These are phyloP conservation scores for Zaprionus kolodkinae DNA, from an alignment of 1,140 invertebrate genomes.

Conservation along the genomic window DNA sequence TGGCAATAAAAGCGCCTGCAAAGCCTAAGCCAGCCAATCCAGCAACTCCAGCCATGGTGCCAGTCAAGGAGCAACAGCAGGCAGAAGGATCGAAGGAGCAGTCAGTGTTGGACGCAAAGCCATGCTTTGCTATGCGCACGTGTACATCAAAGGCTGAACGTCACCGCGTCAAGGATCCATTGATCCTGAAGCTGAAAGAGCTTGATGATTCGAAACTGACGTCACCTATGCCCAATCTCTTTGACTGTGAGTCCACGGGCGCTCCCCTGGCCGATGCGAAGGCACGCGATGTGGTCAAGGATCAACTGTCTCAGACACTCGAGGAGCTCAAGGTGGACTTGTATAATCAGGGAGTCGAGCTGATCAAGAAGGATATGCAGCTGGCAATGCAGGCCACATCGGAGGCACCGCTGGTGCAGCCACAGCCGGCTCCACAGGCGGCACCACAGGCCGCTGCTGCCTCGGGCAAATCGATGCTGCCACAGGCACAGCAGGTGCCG, in stretches of 20 bases:
- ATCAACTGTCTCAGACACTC: slow-evolving; percentile 19
- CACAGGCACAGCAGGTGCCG: background rate
- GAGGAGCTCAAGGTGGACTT: slow-evolving; percentile 22
- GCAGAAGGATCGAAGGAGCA: no score
- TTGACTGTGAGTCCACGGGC: no score
- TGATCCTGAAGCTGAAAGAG: background rate
- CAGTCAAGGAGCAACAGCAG: no score
- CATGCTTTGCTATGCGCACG: no score
- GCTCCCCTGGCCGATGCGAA: background rate
- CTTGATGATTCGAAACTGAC: background rate
- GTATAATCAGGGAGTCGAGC: slow-evolving; percentile 19
- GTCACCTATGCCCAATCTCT: no score
- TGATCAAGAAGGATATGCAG: slow-evolving; percentile 9
- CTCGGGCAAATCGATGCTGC: no score
- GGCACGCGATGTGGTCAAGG: background rate
- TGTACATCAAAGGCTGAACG: background rate
- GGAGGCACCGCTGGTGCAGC: background rate
- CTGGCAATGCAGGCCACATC: slow-evolving; percentile 16
- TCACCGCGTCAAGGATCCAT: background rate
- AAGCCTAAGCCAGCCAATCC: no score
- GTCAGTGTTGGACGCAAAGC: no score
- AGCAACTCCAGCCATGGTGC: no score
- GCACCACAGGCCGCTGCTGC: no score
- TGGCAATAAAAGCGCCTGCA: no score
- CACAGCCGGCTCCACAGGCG: no score